Conservation (phyloP, 2,888 invertebrate genomes). For the Drosophila falleni region DNA sequence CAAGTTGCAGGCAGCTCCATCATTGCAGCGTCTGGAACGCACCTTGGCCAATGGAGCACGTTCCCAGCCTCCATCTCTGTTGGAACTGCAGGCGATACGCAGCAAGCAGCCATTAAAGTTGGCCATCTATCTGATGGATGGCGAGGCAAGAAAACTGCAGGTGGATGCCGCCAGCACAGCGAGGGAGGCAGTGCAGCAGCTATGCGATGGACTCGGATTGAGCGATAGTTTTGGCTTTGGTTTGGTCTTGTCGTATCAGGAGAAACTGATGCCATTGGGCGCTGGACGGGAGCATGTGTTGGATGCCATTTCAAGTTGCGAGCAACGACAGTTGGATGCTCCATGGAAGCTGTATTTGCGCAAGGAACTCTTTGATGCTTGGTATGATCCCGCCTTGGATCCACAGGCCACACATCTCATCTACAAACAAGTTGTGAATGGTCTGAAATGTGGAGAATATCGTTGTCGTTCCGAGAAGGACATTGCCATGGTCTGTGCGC, state of each 20-base stretch:
- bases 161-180: constrained; percentile 97
- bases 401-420: constrained; percentile 94
- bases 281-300: constrained; percentile 96
- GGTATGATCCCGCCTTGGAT: constrained; percentile 95
- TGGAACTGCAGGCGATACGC: constrained; percentile 94
- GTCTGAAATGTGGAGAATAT: constrained; percentile 97
- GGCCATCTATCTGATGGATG: constrained; percentile 95
- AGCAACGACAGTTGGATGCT: constrained; percentile 94
- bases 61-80: constrained; percentile 96
- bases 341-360: constrained; percentile 95
- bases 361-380: constrained; percentile 96
- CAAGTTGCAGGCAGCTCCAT: constrained; percentile 57
- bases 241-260: constrained; percentile 94
- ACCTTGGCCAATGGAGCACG: constrained; percentile 95
- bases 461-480: constrained; percentile 93
- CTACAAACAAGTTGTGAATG: constrained; percentile 94
- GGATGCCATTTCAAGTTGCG: constrained; percentile 98
- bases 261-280: constrained; percentile 95
- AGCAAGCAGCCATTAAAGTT: constrained; percentile 93
- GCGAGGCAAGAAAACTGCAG: constrained; percentile 91
- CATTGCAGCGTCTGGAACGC: constrained; percentile 88
- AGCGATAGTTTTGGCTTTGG: constrained; percentile 96
- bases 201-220: constrained; percentile 91
- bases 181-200: constrained; percentile 92
- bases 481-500: constrained; percentile 94